Percentiles rank a stretch among this genome's conserved stretches.
Conservation (phyloP, 1,140 invertebrate species). For the Zophobas morio region DNA sequence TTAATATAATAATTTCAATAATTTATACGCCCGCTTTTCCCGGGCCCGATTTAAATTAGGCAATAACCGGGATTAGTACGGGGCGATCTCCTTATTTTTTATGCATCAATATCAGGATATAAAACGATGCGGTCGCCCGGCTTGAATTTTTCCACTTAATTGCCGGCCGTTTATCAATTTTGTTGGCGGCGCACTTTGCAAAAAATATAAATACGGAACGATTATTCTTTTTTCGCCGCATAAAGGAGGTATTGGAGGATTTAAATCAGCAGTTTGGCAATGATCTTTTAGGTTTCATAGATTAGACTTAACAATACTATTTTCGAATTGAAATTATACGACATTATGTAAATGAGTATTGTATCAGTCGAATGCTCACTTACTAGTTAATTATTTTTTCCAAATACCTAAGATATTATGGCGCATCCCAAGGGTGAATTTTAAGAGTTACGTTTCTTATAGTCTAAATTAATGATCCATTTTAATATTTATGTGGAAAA, state of each 20-base stretch:
- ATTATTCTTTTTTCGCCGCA: neutral
- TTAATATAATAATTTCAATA: slow-evolving; percentile 80
- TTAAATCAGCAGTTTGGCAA: neutral
- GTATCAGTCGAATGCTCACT: too few species aligned
- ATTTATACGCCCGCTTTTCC: slow-evolving; percentile 72
- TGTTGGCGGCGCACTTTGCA: neutral
- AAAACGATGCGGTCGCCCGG: slow-evolving; percentile 32
- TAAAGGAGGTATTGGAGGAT: neutral
- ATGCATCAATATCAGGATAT: slow-evolving; percentile 43
- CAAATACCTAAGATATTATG: too few species aligned
- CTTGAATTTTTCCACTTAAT: slow-evolving; percentile 39
- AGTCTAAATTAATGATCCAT: too few species aligned
- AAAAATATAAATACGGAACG: slow-evolving; percentile 9
- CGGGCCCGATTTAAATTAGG: slow-evolving; percentile 67
- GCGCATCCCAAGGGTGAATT: too few species aligned
- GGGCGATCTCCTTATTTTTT: slow-evolving; percentile 49
- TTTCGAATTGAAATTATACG: neutral
- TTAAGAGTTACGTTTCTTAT: too few species aligned
- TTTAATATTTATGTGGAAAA: too few species aligned
- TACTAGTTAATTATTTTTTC: too few species aligned
- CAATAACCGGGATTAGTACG: slow-evolving; percentile 65
- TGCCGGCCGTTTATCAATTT: slow-evolving; percentile 44
- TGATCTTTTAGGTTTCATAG: neutral
- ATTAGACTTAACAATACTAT: neutral
- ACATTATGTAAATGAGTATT: too few species aligned